Evolutionary conservation across 2,113 vertebrate genomes (phyloP).

Genomic region (Clupea harengus): DNA sequence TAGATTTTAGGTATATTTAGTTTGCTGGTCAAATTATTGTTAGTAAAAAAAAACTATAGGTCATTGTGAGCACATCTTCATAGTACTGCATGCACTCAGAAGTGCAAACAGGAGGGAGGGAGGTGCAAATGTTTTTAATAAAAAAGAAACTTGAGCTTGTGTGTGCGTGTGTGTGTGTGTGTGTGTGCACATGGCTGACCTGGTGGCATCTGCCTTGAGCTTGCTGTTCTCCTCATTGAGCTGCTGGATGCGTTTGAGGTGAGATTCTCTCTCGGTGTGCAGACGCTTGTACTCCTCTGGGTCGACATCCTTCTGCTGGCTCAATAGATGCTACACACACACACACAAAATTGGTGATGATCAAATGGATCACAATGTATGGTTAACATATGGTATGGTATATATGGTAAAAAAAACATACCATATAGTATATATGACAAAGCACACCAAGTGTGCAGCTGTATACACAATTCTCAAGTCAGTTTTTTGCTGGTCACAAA

Average conservation of each 20-base stretch:
- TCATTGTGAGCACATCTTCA: too few relatives aligned
- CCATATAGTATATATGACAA: too few relatives aligned
- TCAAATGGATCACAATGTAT: too few relatives aligned
- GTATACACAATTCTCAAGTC: too few relatives aligned
- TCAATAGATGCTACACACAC: conserved; percentile 82
- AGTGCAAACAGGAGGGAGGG: not conserved
- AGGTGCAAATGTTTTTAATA: not conserved
- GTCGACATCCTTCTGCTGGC: conserved; percentile 93
- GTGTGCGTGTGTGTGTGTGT: not conserved
- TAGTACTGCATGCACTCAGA: too few relatives aligned
- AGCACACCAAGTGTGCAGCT: too few relatives aligned
- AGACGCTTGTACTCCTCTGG: conserved; percentile 92
- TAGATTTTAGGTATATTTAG: too few relatives aligned
- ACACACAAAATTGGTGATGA: not conserved
- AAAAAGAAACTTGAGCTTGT: not conserved
- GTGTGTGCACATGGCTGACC: conserved; percentile 60
- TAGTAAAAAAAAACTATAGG: too few relatives aligned
- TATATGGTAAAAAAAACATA: too few relatives aligned
- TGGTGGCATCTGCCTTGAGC: conserved; percentile 84
- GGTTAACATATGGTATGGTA: too few relatives aligned
- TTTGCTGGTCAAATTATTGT: too few relatives aligned
- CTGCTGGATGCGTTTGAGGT: conserved; percentile 90
- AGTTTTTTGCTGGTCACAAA: too few relatives aligned
- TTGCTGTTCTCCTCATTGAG: conserved; percentile 84
- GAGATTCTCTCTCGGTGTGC: conserved; percentile 86